phyloP scores from a whole-genome alignment of 1,140 invertebrate genomes.

The Penaeus vannamei region DNA sequence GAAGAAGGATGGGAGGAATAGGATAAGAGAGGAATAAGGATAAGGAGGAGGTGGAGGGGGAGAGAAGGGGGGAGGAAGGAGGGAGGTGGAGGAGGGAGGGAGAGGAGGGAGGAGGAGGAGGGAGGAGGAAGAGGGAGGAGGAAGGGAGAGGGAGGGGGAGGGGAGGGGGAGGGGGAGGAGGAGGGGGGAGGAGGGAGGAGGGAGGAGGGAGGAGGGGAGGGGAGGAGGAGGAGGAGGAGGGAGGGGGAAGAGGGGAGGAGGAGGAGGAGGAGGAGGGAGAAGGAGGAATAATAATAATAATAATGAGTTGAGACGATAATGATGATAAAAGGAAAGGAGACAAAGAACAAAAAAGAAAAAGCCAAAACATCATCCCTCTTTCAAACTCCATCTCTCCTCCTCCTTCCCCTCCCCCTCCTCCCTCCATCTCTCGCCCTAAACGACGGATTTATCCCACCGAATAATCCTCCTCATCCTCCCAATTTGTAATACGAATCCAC shows the following conservation, averaged over 20 bases:
- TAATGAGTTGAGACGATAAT: not conserved
- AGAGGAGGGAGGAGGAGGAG: not conserved
- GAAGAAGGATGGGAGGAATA: not conserved
- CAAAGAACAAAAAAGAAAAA: not conserved
- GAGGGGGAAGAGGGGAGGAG: not conserved
- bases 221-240: not conserved
- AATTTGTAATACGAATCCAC: no score
- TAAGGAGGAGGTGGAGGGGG: not conserved
- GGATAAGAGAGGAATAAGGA: not conserved
- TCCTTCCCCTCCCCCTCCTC: not conserved
- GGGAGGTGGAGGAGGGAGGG: no score
- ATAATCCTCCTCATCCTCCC: no score
- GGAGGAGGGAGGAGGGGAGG: not conserved
- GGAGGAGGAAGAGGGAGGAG: not conserved
- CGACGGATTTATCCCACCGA: no score
- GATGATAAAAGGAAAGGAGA: not conserved
- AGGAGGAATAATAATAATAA: no score
- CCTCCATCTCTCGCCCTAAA: not conserved
- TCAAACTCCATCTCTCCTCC: not conserved
- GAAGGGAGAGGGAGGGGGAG: no score
- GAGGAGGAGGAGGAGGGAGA: not conserved
- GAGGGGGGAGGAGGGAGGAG: not conserved
- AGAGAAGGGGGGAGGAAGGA: not conserved
- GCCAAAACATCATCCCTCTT: not conserved
- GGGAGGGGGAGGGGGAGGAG: no score